Evolutionary conservation across 2,888 invertebrate species (phyloP), one percentile per base, ranked within the genome.

Genomic region (Polydrusus pterygomalis): DNA sequence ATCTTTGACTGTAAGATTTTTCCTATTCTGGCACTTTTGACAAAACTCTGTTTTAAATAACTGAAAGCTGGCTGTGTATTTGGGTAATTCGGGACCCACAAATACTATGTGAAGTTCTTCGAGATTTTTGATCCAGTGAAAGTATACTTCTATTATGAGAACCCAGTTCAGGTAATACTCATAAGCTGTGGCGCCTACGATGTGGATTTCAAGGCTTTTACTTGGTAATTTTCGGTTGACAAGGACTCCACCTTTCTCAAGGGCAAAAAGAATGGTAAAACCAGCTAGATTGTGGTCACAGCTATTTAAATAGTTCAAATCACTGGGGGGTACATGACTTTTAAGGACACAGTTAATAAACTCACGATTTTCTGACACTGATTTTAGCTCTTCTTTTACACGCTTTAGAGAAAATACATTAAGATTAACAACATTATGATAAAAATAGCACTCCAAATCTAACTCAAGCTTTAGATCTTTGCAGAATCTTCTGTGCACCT

Each of bases 111-210:
- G 75, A n/a, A 85, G 74, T 45, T 73, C 65, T 51, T 74, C 72
- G 30, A 86, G 63, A 78, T 82, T 81, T 13, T 70, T 67, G 9
- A 84, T 78, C 81, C 82, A 84, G 70, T 85, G 83, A 60, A 84
- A 82, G 13, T 82, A 77, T 43, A 83, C 71, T 71, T 85, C 84
- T 38, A 80, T 77, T 30, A 80, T 79, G 5, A 76, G 62, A 43
- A 75, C 67, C 82, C 84, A 84, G 54, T 81, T 76, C 49, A 80
- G 70, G 45, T 65, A 67, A 54, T 73, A 77, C 79, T 87, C 86
- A 34, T 81, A 79, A 1, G 63, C 45, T 38, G 81, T 79, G 18
- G 84, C 82, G n/a, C 86, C 86, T 30, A 86, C 83, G 56, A 85
- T 58, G 74, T 86, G 85, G 30, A 87, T 70, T 18, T 77, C 78